phyloP scores from a whole-genome alignment of 2,797 vertebrate genomes.

The Meriones psammophilus region DNA sequence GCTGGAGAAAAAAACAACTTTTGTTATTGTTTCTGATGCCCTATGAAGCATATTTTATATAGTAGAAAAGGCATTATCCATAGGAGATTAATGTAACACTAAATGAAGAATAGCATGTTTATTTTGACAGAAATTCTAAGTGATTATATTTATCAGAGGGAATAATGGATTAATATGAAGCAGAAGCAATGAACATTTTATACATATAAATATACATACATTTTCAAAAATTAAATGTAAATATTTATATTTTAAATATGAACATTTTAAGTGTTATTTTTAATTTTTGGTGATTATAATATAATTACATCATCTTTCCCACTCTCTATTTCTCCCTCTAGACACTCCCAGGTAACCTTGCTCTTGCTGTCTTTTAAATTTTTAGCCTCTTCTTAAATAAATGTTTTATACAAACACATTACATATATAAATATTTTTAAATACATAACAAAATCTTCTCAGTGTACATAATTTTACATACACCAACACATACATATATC shows the following conservation, averaged over 20 bases:
- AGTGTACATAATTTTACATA: background rate
- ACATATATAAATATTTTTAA: background rate
- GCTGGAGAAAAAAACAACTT: slow-evolving; percentile 34
- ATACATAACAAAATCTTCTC: background rate
- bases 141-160: slow-evolving; percentile 44
- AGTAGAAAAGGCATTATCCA: slow-evolving; percentile 33
- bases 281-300: background rate
- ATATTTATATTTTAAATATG: background rate
- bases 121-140: slow-evolving; percentile 61
- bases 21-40: slow-evolving; percentile 29
- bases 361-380: background rate
- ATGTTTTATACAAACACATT: background rate
- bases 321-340: background rate
- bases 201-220: background rate
- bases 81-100: slow-evolving; percentile 64
- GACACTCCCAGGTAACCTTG: background rate
- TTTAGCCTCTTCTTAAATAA: background rate
- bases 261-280: background rate
- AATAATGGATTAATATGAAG: slow-evolving; percentile 48
- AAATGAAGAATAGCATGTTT: slow-evolving; percentile 64
- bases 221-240: background rate
- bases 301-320: background rate
- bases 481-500: background rate
- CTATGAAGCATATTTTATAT: slow-evolving; percentile 61
- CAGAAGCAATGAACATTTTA: slow-evolving; percentile 65